Conservation (phyloP, 2,888 invertebrate species). For the Chalcis sispes region DNA sequence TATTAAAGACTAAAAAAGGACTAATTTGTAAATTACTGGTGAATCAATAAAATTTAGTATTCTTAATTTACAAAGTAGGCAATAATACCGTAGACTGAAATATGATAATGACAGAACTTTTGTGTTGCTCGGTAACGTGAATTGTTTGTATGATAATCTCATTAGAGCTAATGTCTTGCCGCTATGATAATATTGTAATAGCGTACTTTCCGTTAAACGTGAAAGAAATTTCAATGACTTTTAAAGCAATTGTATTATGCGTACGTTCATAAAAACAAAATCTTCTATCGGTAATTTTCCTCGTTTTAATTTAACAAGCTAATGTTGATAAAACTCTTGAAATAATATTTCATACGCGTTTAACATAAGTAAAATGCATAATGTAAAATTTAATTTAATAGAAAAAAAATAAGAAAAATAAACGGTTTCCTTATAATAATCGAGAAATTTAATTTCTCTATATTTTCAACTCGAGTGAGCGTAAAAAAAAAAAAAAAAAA, state of each 20-base stretch:
- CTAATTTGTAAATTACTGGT: too few species aligned
- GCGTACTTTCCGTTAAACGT: background rate
- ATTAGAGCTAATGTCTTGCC: constrained; percentile 30
- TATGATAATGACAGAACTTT: background rate
- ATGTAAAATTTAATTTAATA: too few species aligned
- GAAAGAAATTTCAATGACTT: background rate
- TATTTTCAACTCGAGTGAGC: too few species aligned
- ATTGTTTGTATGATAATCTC: constrained; percentile 17
- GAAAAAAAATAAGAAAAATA: too few species aligned
- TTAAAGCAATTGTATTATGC: too few species aligned
- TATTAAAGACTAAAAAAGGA: background rate
- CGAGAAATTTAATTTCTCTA: too few species aligned
- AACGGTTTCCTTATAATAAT: too few species aligned
- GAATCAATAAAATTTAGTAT: background rate
- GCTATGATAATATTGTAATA: constrained; percentile 26
- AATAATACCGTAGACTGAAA: background rate
- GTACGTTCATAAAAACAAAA: too few species aligned
- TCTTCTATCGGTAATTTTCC: background rate
- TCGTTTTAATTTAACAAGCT: background rate
- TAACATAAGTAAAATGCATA: too few species aligned
- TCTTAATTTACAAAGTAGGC: too few species aligned
- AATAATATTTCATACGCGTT: too few species aligned
- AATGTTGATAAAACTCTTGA: too few species aligned
- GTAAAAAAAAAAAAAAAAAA: background rate
- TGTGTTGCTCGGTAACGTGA: background rate